phyloP scores from a whole-genome alignment of 1,140 invertebrate genomes.

The Tetramorium simillimum region DNA sequence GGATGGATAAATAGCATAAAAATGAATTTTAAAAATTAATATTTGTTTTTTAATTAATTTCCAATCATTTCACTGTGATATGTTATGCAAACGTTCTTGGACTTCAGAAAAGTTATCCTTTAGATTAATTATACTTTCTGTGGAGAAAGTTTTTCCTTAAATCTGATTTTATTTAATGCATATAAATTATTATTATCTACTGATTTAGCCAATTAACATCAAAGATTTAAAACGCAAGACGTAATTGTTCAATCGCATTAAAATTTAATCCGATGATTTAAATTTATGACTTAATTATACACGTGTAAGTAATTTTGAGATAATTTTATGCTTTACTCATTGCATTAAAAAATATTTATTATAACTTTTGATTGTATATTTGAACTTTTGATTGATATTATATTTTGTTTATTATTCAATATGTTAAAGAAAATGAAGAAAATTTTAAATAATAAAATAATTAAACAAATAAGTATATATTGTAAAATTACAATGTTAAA shows the following conservation, averaged over 20 bases:
- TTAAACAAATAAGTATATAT: background rate
- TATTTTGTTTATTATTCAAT: background rate
- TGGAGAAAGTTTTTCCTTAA: background rate
- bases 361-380: too few relatives aligned
- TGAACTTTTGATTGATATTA: background rate
- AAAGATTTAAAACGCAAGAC: background rate
- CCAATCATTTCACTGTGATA: background rate
- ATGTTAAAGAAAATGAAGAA: too few relatives aligned
- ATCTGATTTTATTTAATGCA: background rate
- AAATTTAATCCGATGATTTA: background rate
- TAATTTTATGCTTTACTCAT: background rate
- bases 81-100: background rate
- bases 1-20: background rate
- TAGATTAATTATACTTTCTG: background rate
- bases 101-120: background rate
- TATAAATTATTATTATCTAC: background rate
- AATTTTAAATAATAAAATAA: background rate
- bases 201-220: background rate
- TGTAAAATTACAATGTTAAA: background rate
- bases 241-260: background rate
- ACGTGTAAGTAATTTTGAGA: too few relatives aligned
- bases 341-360: background rate
- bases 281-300: background rate
- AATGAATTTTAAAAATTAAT: background rate
- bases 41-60: background rate